Conservation (phyloP, 2,888 invertebrate genomes). For the Thecophora atra region DNA sequence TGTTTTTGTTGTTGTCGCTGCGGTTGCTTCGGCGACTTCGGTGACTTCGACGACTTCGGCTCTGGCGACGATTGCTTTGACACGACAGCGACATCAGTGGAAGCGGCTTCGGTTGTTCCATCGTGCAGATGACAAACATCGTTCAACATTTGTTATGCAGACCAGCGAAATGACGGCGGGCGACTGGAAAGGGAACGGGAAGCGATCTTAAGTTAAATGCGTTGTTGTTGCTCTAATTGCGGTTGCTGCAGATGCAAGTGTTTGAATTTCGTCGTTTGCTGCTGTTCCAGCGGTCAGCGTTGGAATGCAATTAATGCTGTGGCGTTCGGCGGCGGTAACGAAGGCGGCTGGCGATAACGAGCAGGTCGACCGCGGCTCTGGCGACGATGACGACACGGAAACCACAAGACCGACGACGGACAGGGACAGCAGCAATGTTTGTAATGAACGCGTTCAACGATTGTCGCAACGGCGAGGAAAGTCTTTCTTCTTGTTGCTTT, state of each 20-base stretch:
- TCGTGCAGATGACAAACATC: slow-evolving; percentile 22
- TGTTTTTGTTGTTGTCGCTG: slow-evolving; percentile 20
- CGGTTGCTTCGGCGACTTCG: slow-evolving; percentile 16
- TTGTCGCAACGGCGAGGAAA: background rate
- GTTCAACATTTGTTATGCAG: slow-evolving; percentile 25
- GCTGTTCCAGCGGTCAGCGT: slow-evolving; percentile 17
- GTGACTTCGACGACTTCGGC: slow-evolving; percentile 12
- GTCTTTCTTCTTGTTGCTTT: slow-evolving; percentile 10
- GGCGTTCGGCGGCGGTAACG: background rate
- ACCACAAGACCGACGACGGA: slow-evolving; percentile 2
- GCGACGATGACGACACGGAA: background rate
- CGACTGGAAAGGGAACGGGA: too few species aligned
- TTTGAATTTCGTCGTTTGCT: background rate
- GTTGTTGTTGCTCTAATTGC: background rate
- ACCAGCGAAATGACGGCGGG: background rate
- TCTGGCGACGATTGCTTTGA: background rate
- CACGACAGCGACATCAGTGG: background rate
- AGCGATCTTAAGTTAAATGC: too few species aligned
- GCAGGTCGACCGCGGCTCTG: background rate
- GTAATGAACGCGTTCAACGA: background rate
- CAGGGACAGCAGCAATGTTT: background rate
- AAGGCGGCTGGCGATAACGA: background rate
- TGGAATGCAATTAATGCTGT: slow-evolving; percentile 29
- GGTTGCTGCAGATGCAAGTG: background rate
- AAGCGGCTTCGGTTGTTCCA: slow-evolving; percentile 21